A percentile compares a stretch with the other conserved stretches of the same genome.
These are phyloP conservation scores for Allacma fusca DNA, from an alignment of 2,888 invertebrate genomes.

Conservation along the genomic window DNA sequence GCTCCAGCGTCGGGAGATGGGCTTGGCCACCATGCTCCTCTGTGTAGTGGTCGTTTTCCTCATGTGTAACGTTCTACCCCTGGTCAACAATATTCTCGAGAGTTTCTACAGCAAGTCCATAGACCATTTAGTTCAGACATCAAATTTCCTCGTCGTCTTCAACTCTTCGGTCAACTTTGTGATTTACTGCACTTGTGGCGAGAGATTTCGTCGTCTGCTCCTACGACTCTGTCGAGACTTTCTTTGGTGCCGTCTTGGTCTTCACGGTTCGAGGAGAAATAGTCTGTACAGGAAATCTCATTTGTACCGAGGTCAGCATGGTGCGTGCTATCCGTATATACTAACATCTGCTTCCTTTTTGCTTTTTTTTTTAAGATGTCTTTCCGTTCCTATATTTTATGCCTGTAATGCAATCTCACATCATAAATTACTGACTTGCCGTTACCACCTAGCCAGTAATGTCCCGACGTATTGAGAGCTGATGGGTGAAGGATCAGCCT, in stretches of 20 bases:
- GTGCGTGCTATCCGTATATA: conserved; percentile 18
- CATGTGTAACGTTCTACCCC: conserved; percentile 86
- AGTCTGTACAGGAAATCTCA: conserved; percentile 60
- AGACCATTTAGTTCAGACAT: conserved; percentile 78
- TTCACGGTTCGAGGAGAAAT: conserved; percentile 45
- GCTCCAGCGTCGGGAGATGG: conserved; percentile 89
- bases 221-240: conserved; percentile 64
- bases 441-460: too few species aligned
- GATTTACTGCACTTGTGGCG: conserved; percentile 97
- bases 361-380: neutral
- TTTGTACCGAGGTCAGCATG: conserved; percentile 59
- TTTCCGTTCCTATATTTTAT: too few species aligned
- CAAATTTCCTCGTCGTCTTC: conserved; percentile 92
- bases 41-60: conserved; percentile 95
- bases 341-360: neutral
- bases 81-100: conserved; percentile 86
- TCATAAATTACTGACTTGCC: too few species aligned
- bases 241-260: conserved; percentile 58
- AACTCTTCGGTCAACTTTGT: conserved; percentile 98
- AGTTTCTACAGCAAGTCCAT: conserved; percentile 75
- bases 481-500: too few species aligned
- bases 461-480: too few species aligned
- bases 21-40: conserved; percentile 92
- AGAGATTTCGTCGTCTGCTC: conserved; percentile 91
- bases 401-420: too few species aligned